phyloP scores from a whole-genome alignment of 2,888 invertebrate species.

The Flexamia atlantica region DNA sequence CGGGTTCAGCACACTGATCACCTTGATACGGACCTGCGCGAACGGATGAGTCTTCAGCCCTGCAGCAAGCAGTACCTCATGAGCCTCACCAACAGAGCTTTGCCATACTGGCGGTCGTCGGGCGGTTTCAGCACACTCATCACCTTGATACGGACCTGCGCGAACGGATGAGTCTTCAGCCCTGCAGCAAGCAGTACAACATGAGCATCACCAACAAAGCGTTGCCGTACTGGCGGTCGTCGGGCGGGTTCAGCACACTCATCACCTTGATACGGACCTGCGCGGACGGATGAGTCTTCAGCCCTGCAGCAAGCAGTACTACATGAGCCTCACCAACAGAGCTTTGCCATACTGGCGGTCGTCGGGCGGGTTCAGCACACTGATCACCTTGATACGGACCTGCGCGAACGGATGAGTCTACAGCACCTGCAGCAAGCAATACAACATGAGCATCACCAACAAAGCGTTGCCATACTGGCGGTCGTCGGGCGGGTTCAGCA shows the following conservation, averaged over 20 bases:
- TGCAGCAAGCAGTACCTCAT: constrained; percentile 66
- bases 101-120: constrained; percentile 51
- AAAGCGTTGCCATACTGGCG: constrained; percentile 47
- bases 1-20: constrained; percentile 73
- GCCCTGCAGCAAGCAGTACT: constrained; percentile 72
- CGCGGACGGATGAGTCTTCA: constrained; percentile 79
- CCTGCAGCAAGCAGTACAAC: constrained; percentile 70
- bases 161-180: constrained; percentile 79
- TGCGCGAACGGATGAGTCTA: constrained; percentile 79
- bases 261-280: constrained; percentile 75
- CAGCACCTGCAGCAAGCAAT: constrained; percentile 74
- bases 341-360: constrained; percentile 47
- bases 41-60: constrained; percentile 80
- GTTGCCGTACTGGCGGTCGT: constrained; percentile 52
- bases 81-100: constrained; percentile 41
- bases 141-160: constrained; percentile 75
- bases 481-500: constrained; percentile 67
- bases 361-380: constrained; percentile 70
- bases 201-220: constrained; percentile 29
- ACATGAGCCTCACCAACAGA: constrained; percentile 42
- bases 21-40: constrained; percentile 75
- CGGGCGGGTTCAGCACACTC: constrained; percentile 70
- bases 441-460: constrained; percentile 19
- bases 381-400: constrained; percentile 75
- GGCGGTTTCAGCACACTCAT: constrained; percentile 72